Evolutionary conservation across 23 tunicate species (phyloP), one percentile per base, ranked within the genome.

Genomic region (Styela clava): DNA sequence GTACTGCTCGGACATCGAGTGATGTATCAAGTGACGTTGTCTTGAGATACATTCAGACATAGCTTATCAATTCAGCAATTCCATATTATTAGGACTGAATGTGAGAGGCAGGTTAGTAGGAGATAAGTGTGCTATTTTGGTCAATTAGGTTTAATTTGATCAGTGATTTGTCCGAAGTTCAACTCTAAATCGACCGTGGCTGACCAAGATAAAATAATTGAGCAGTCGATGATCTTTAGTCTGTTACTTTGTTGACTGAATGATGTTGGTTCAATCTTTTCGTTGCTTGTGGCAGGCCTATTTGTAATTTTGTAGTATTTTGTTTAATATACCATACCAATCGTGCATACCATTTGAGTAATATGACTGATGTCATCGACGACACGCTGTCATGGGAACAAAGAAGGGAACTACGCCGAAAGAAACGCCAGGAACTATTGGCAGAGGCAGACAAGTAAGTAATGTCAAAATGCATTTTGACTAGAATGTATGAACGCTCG

Each of bases 371-470:
- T 61, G 98, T 87, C 16, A 84, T 93, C 67, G 98, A 93, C 76
- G 98, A 93, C 61, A 64, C 91, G 24, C 70, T 93, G 33, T 83
- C 98, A 19, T 93, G 98, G 98, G 98, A 93, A 68, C 93, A 93
- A 70, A 74, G 98, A 74, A 70, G 98, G 31, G 98, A 93, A 85
- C 16, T 93, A 64, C 72, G 98, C 76, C 79, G 98, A 74, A 93
- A 93, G 65, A 93, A 93, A 71, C 74, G 98, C 64, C 98, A 93
- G 74, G 98, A 93, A 69, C 64, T 93, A 7, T 80, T 93, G 12
- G 93, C 89, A 35, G 98, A 93, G 69, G 89, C 98, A 2, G 98
- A 93, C 78, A 77, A 83, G 98, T 93, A 68, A 56, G 64, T 76
- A 19, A 1, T 20, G 16, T 24, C 22, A 16, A 16, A 67, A 67